Conservation (phyloP, 2,888 invertebrate species). For the Neelides folsomi region DNA sequence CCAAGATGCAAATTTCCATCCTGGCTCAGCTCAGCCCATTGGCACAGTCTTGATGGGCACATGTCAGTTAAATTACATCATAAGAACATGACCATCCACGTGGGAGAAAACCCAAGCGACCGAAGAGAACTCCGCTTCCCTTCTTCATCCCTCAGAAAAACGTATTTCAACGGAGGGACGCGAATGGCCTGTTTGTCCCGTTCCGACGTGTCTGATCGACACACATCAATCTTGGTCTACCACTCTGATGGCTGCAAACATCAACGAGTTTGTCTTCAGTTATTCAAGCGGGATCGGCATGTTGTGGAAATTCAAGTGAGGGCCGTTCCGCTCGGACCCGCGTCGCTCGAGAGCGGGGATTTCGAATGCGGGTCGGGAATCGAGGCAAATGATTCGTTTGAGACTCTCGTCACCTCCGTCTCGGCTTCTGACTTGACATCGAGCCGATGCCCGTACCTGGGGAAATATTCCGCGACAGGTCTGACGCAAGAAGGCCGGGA, state of each 20-base stretch:
- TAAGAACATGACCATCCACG: slow-evolving; percentile 57
- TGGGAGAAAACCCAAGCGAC: slow-evolving; percentile 30
- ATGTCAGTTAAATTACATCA: slow-evolving; percentile 61
- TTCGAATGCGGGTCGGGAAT: slow-evolving; percentile 9
- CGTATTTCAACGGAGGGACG: slow-evolving; percentile 23
- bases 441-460: slow-evolving; percentile 54
- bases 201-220: slow-evolving; percentile 27
- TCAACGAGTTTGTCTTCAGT: slow-evolving; percentile 63
- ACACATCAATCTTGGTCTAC: slow-evolving; percentile 6
- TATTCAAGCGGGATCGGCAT: slow-evolving; percentile 54
- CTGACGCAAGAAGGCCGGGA: slow-evolving; percentile 40
- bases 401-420: slow-evolving; percentile 24
- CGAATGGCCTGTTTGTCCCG: slow-evolving; percentile 24
- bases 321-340: slow-evolving; percentile 15
- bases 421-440: slow-evolving; percentile 43
- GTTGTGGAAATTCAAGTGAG: slow-evolving; percentile 54
- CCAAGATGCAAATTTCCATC: slow-evolving; percentile 61
- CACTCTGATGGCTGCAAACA: slow-evolving; percentile 42
- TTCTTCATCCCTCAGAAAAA: slow-evolving; percentile 3
- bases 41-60: slow-evolving; percentile 62
- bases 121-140: background rate
- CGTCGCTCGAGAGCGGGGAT: slow-evolving; percentile 47
- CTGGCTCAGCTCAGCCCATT: slow-evolving; percentile 66
- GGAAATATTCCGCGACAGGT: slow-evolving; percentile 50
- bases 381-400: slow-evolving; percentile 17